phyloP scores from a whole-genome alignment of 2,888 invertebrate species.

The Microdon myrmicae region DNA sequence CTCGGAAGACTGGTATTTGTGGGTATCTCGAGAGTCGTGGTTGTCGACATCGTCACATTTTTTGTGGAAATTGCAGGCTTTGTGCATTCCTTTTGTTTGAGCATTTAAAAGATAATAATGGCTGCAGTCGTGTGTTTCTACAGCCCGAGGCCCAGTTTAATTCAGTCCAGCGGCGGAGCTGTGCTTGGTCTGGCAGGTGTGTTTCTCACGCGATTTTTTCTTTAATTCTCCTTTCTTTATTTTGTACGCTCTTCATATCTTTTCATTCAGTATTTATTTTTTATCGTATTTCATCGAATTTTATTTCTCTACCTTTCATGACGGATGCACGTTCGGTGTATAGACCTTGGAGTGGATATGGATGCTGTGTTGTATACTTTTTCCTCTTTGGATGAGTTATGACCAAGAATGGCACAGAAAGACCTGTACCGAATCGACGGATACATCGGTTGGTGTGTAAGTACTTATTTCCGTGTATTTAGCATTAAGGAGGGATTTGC shows the following conservation, averaged over 20 bases:
- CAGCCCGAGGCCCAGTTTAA: slow-evolving; percentile 51
- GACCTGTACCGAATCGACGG: too few species aligned
- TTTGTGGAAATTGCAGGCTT: slow-evolving; percentile 15
- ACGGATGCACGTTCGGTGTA: too few species aligned
- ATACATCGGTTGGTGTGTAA: too few species aligned
- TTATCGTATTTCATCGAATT: slow-evolving; percentile 22
- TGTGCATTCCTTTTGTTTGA: slow-evolving; percentile 44
- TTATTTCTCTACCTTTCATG: too few species aligned
- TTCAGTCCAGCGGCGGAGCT: slow-evolving; percentile 32
- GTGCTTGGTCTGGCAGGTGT: slow-evolving; percentile 49
- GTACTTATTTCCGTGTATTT: too few species aligned
- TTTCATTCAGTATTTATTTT: slow-evolving; percentile 1
- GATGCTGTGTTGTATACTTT: too few species aligned
- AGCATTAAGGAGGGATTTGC: too few species aligned
- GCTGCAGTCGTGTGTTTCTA: slow-evolving; percentile 50
- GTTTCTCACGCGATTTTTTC: slow-evolving; percentile 45
- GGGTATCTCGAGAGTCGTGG: slow-evolving; percentile 28
- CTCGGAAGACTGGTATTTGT: too few species aligned
- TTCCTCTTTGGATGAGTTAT: too few species aligned
- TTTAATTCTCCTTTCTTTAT: slow-evolving; percentile 6
- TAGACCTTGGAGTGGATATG: too few species aligned
- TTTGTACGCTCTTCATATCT: background rate
- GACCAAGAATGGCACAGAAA: too few species aligned
- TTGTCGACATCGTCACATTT: slow-evolving; percentile 16
- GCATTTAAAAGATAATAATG: slow-evolving; percentile 51